phyloP scores from a whole-genome alignment of 2,888 invertebrate species.

The Parochlus steinenii region DNA sequence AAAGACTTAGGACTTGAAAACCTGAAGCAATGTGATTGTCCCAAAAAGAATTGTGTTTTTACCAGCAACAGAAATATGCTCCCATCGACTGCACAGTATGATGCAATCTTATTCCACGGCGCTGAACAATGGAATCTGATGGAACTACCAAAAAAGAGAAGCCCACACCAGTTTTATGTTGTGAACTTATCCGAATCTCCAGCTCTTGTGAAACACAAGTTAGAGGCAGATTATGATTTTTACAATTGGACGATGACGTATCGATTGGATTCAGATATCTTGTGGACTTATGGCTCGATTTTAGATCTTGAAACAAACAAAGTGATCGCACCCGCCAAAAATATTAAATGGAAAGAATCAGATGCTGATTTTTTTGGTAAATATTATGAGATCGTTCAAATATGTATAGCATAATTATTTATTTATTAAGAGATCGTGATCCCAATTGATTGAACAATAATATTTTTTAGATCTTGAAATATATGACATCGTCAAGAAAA shows the following conservation, averaged over 20 bases:
- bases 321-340: slow-evolving; percentile 20
- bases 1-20: slow-evolving; percentile 20
- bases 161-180: slow-evolving; percentile 32
- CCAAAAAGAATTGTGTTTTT: slow-evolving; percentile 30
- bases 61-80: slow-evolving; percentile 25
- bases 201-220: slow-evolving; percentile 24
- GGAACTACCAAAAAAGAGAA: slow-evolving; percentile 26
- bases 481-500: slow-evolving; percentile 19
- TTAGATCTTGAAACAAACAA: slow-evolving; percentile 19
- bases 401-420: not conserved
- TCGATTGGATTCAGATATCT: slow-evolving; percentile 34
- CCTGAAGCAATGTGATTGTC: slow-evolving; percentile 23
- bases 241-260: slow-evolving; percentile 42
- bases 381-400: not conserved
- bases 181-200: too few relatives aligned
- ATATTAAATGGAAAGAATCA: slow-evolving; percentile 20
- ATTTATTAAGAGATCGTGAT: too few relatives aligned
- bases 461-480: slow-evolving; percentile 2
- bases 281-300: slow-evolving; percentile 29
- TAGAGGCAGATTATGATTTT: slow-evolving; percentile 26
- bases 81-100: slow-evolving; percentile 27
- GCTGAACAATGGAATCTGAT: slow-evolving; percentile 25
- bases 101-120: slow-evolving; percentile 37
- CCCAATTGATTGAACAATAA: slow-evolving; percentile 12
- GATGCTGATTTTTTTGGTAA: slow-evolving; percentile 20